Percentiles rank a stretch among this genome's conserved stretches.
Conservation (phyloP, 1,140 invertebrate species). For the Trissolcus basalis region DNA sequence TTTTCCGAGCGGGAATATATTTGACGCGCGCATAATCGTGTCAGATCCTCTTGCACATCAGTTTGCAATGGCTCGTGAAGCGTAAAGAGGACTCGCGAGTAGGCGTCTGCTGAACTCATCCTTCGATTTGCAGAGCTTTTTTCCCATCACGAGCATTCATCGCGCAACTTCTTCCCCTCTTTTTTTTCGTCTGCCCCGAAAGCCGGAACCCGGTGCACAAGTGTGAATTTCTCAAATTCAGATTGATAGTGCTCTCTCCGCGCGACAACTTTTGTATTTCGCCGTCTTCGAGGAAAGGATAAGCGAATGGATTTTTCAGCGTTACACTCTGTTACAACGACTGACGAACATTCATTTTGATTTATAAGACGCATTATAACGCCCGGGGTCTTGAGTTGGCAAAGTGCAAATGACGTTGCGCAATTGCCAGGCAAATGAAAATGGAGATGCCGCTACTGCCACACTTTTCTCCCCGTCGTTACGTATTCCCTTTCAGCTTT, state of each 20-base stretch:
- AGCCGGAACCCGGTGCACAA: conserved; percentile 14
- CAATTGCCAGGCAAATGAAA: conserved; percentile 49
- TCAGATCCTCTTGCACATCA: conserved; percentile 30
- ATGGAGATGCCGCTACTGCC: conserved; percentile 28
- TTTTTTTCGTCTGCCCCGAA: neutral
- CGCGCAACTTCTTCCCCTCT: conserved; percentile 6
- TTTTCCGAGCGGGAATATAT: conserved; percentile 9
- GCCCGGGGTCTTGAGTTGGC: conserved; percentile 8
- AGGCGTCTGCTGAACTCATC: conserved; percentile 42
- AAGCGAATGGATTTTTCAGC: conserved; percentile 40
- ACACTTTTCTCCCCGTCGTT: conserved; percentile 11
- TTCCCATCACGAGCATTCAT: conserved; percentile 10
- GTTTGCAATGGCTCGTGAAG: conserved; percentile 22
- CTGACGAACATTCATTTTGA: conserved; percentile 54
- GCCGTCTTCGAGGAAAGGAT: conserved; percentile 7
- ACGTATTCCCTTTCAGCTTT: neutral
- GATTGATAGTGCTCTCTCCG: conserved; percentile 24
- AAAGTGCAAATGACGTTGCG: conserved; percentile 48
- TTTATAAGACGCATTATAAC: conserved; percentile 48
- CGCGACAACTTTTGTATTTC: conserved; percentile 30
- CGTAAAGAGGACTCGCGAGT: conserved; percentile 35
- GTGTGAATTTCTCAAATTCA: conserved; percentile 40
- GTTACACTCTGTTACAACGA: conserved; percentile 25
- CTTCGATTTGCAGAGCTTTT: conserved; percentile 38
- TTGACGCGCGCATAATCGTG: conserved; percentile 35